phyloP scores from a whole-genome alignment of 2,888 invertebrate species.

The Lasioglossum figueresi region DNA sequence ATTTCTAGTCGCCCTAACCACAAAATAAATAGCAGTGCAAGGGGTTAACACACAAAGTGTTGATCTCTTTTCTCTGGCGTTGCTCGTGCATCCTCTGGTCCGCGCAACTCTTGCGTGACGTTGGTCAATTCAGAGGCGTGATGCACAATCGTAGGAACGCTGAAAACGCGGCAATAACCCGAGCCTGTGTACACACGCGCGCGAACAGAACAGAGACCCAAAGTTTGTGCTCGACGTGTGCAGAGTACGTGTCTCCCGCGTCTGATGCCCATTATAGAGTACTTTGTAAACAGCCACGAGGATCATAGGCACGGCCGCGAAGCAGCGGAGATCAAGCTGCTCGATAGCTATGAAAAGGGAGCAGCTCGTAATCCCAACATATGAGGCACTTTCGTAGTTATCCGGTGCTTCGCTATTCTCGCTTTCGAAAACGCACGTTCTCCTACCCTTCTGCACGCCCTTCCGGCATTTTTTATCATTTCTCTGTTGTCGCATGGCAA shows the following conservation, averaged over 20 bases:
- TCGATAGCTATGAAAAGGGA: slow-evolving; percentile 62
- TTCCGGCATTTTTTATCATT: not conserved
- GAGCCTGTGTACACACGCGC: slow-evolving; percentile 19
- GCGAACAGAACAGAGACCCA: slow-evolving; percentile 10
- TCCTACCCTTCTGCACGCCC: not conserved
- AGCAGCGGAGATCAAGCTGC: slow-evolving; percentile 48
- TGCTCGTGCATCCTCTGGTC: not conserved
- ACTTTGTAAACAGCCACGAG: slow-evolving; percentile 65
- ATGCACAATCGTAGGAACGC: slow-evolving; percentile 22
- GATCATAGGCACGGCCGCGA: slow-evolving; percentile 26
- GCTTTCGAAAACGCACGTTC: slow-evolving; percentile 5
- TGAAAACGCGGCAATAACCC: slow-evolving; percentile 52
- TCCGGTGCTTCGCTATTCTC: not conserved
- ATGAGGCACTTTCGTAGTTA: slow-evolving; percentile 70
- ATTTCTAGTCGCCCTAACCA: too few species aligned
- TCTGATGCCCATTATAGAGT: slow-evolving; percentile 49
- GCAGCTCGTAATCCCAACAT: slow-evolving; percentile 75
- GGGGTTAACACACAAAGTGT: not conserved
- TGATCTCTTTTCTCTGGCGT: not conserved
- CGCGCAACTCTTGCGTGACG: not conserved
- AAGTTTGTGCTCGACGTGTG: slow-evolving; percentile 43
- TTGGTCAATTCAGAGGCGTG: slow-evolving; percentile 4
- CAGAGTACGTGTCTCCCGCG: slow-evolving; percentile 40
- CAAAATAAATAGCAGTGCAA: too few species aligned
- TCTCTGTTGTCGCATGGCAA: not conserved